These are phyloP conservation scores for Lucifuga dentata DNA, from an alignment of 2,113 vertebrate genomes.

Conservation along the genomic window DNA sequence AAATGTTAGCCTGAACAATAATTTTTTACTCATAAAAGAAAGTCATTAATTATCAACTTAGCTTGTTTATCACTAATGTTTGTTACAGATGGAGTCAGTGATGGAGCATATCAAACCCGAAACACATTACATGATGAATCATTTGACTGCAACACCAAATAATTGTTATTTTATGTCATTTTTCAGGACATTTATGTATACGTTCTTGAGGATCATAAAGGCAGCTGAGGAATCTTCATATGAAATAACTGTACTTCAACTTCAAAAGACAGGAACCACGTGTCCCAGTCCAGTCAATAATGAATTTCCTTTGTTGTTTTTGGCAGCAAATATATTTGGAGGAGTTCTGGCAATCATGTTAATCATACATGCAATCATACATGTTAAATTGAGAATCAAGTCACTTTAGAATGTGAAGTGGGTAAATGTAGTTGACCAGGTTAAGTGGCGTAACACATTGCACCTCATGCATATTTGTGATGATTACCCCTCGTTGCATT, in stretches of 20 bases:
- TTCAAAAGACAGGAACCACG: slow-evolving; percentile 8
- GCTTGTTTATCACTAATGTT: slow-evolving; percentile 26
- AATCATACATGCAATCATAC: no score
- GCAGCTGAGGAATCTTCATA: slow-evolving; percentile 10
- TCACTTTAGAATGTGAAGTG: slow-evolving; percentile 42
- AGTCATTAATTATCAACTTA: slow-evolving; percentile 25
- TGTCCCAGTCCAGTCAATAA: slow-evolving; percentile 45
- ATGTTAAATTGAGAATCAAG: slow-evolving; percentile 31
- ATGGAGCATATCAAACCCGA: neutral
- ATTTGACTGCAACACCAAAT: no score
- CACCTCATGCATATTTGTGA: slow-evolving; percentile 23
- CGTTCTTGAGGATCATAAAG: slow-evolving; percentile 3
- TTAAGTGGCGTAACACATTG: slow-evolving; percentile 32
- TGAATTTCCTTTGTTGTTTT: slow-evolving; percentile 32
- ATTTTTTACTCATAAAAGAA: no score
- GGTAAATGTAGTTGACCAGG: slow-evolving; percentile 36
- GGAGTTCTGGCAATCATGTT: slow-evolving; percentile 23
- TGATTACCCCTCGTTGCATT: slow-evolving; percentile 2
- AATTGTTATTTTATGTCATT: no score
- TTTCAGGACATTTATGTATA: slow-evolving; percentile 10
- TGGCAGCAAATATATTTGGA: slow-evolving; percentile 45
- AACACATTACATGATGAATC: no score
- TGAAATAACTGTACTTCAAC: neutral
- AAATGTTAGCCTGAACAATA: no score
- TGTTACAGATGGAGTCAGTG: slow-evolving; percentile 1